Base-by-base conservation (phyloP, 2,113 vertebrate species). In the Smithornis capensis region DNA sequence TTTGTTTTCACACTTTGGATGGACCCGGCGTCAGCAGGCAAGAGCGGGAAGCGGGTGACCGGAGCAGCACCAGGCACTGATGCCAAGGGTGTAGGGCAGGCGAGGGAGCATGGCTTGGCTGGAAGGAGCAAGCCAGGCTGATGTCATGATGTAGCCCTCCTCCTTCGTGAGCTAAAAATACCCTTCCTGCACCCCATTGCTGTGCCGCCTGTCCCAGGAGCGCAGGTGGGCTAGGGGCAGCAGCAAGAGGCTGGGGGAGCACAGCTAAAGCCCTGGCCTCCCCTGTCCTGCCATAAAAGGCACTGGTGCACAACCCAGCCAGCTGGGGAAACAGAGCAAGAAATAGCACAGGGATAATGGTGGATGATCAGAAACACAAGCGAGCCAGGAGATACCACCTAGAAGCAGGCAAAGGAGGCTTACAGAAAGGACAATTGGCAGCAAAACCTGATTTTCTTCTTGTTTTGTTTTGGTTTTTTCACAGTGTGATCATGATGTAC, bases 11-110 rank as follows among this genome's bases (percentile, higher is more conserved):
- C 85, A 40, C 55, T 47, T 9, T 6, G 71, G 76, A 92, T 19
- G 15, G 63, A 44, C 40, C 53, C 88, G 53, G 88, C 25, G 4
- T 88, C 87, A 88, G 87, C 47, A 3, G 78, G 53, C 3, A 2
- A 4, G n/a, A 44, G 63, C 53, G 2, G 71, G 75, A 73, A 79
- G 83, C 0, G 12, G 49, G 53, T 64, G 83, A 73, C 62, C 1
- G 0, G 47, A 40, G 42, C 3, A 1, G 31, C 2, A 3, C 68
- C 7, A 2, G 67, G 19, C 38, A 0, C 53, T 0, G 0, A 5
- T 74, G 95, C 85, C 91, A 79, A 23, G 5, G 68, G 35, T n/a
- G 63, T 0, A n/a, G 70, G 35, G 33, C 85, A 55, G 65, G 75
- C 88, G 7, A 69, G 5, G 2, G 7, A 56, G 50, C 23, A 4